These are phyloP conservation scores for Gouania willdenowi DNA, from an alignment of 2,797 vertebrate genomes.

Conservation along the genomic window DNA sequence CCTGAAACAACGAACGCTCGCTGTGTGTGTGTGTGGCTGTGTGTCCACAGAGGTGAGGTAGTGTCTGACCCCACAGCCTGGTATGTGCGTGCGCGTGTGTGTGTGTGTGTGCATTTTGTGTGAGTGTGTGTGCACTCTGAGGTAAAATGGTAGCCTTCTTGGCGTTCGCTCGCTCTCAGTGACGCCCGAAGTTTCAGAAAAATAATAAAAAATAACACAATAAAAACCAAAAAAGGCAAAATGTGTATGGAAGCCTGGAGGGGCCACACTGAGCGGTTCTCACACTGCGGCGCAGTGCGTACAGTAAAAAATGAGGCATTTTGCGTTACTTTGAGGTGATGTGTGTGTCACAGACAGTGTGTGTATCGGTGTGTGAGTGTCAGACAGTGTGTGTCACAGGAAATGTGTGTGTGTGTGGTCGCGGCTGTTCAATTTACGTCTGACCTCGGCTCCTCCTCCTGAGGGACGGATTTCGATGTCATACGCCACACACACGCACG, in stretches of 20 bases:
- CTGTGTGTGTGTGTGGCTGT: conserved; percentile 52
- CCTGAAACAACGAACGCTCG: conserved; percentile 66
- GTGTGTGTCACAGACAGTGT: conserved; percentile 45
- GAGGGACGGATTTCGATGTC: conserved; percentile 64
- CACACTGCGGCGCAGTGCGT: conserved; percentile 59
- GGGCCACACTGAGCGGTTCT: conserved; percentile 60
- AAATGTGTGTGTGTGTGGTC: conserved; percentile 21
- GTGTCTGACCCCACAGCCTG: conserved; percentile 78
- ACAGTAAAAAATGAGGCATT: conserved; percentile 82
- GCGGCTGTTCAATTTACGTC: conserved; percentile 21
- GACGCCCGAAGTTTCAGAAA: conserved; percentile 40
- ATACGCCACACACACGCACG: conserved; percentile 45
- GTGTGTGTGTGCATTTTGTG: conserved; percentile 74
- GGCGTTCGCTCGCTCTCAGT: conserved; percentile 68
- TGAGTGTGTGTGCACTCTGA: conserved; percentile 75
- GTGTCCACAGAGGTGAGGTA: conserved; percentile 84
- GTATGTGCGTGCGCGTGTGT: conserved; percentile 68
- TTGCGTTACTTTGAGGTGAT: conserved; percentile 77
- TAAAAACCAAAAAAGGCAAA: conserved; percentile 44
- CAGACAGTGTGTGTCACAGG: neutral
- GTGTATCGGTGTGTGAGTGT: conserved; percentile 12
- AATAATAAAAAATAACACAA: conserved; percentile 5
- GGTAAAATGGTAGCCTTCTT: conserved; percentile 77
- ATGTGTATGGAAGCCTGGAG: conserved; percentile 65
- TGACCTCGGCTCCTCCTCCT: conserved; percentile 1